phyloP scores from a whole-genome alignment of 2,113 vertebrate genomes.

The Nicator chloris region DNA sequence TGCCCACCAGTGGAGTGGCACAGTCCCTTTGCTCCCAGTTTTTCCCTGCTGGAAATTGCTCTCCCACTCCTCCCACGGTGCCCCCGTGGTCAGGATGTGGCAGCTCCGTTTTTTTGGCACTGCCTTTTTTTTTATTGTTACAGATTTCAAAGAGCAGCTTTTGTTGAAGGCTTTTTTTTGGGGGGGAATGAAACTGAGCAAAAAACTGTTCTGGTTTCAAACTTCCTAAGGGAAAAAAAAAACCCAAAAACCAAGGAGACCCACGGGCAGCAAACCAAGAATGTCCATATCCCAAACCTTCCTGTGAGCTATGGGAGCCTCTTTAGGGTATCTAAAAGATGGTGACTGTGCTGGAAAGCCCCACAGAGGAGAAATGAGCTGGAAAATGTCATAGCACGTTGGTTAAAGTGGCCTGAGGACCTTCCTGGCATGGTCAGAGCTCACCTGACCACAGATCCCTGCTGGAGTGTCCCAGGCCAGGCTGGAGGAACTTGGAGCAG shows the following conservation, averaged over 20 bases:
- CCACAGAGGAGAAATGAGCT: not conserved
- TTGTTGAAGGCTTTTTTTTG: not conserved
- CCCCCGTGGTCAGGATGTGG: not conserved
- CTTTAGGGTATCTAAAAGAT: not conserved
- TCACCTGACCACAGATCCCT: not conserved
- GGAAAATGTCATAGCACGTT: accelerated
- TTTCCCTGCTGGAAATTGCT: not conserved
- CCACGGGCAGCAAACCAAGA: not conserved
- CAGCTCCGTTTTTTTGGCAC: not conserved
- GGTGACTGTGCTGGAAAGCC: not conserved
- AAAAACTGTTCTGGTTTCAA: not conserved
- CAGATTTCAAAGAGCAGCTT: not conserved
- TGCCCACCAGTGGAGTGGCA: not conserved
- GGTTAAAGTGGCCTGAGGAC: not conserved
- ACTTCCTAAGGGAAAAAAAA: not conserved
- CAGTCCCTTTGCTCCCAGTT: not conserved
- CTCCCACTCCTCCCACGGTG: not conserved
- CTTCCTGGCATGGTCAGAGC: accelerated
- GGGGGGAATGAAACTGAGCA: not conserved
- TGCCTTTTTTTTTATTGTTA: not conserved
- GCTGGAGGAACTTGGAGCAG: not conserved
- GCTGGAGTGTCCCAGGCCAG: not conserved
- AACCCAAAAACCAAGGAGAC: not conserved
- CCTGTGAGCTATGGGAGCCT: not conserved
- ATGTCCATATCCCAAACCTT: not conserved